Conservation (phyloP, 2,113 vertebrate genomes). For the Vulpes vulpes region DNA sequence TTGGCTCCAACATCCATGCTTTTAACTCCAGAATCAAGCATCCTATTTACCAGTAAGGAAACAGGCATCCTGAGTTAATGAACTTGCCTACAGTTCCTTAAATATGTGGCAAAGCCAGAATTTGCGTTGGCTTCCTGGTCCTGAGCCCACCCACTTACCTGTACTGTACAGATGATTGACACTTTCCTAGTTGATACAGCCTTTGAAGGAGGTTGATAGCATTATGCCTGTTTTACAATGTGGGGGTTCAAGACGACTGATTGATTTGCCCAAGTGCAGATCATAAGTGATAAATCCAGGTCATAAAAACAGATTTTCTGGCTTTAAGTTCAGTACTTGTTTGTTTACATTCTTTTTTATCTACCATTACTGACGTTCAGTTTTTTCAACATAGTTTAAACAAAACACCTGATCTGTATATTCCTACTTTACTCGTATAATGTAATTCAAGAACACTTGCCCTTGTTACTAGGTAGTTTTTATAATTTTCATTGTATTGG, state of each 20-base stretch:
- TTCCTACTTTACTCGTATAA: background rate
- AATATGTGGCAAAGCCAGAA: background rate
- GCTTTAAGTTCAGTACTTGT: background rate
- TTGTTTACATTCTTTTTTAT: slow-evolving; percentile 21
- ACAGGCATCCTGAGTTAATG: slow-evolving; percentile 16
- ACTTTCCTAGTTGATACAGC: background rate
- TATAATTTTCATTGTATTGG: background rate
- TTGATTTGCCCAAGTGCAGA: slow-evolving; percentile 12
- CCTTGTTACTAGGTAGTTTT: slow-evolving; percentile 17
- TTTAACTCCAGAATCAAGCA: background rate
- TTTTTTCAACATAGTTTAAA: slow-evolving; percentile 53
- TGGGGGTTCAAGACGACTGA: background rate
- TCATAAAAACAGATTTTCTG: slow-evolving; percentile 15
- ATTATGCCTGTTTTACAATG: background rate
- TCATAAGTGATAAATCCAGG: slow-evolving; percentile 33
- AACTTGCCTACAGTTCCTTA: background rate
- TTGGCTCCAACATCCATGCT: background rate
- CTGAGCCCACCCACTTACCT: background rate
- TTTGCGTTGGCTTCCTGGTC: background rate
- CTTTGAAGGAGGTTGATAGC: background rate
- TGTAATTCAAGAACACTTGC: slow-evolving; percentile 2
- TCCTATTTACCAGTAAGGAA: background rate
- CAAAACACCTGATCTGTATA: background rate
- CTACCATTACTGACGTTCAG: background rate
- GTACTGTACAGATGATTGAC: background rate